Base-by-base conservation (phyloP, 2,797 vertebrate genomes). In the Sarcoramphus papa region DNA sequence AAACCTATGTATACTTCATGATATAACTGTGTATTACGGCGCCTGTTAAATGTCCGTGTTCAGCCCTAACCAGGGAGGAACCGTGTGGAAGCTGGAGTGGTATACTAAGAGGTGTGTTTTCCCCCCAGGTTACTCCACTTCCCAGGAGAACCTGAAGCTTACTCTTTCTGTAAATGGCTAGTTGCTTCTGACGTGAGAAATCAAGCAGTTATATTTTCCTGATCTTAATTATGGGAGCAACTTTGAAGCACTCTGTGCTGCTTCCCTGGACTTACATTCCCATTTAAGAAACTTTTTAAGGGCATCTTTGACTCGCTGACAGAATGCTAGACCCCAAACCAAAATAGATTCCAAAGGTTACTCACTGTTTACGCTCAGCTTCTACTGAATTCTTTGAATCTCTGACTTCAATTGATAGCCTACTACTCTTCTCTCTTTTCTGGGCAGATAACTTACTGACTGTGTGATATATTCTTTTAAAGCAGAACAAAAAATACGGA, bases 1-100 rank as follows among this genome's bases (percentile, higher is more conserved):
- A 69, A 27, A 12, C 1, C 2, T 24, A 9, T 4, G 25, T 18
- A 1, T 24, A 0, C 20, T 54, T 45, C 14, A 1, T 43, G 80
- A 2, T 4, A 0, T 5, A 8, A 0, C 2, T 28, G 31, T 33
- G 48, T 40, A 5, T 9, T 23, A 0, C 4, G 27, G 56, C 47
- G 5, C 37, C 56, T 60, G 40, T 0, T 10, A 5, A 59, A 4
- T 10, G 59, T 41, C 65, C 2, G 0, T 15, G 35, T n/a, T 64
- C 84, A 59, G 68, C 64, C 54, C 76, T 57, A 6, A 20, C 21
- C 87, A 25, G 53, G 51, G 45, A 41, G 57, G 35, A 62, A 18
- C 14, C 27, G 1, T 1, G 23, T 78, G 73, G 62, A 28, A 1
- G 16, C 11, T 2, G 4, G 8, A 43, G 27, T 14, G 30, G 0